Conservation (phyloP, 2,888 invertebrate species). For the Drosophila neonasuta region DNA sequence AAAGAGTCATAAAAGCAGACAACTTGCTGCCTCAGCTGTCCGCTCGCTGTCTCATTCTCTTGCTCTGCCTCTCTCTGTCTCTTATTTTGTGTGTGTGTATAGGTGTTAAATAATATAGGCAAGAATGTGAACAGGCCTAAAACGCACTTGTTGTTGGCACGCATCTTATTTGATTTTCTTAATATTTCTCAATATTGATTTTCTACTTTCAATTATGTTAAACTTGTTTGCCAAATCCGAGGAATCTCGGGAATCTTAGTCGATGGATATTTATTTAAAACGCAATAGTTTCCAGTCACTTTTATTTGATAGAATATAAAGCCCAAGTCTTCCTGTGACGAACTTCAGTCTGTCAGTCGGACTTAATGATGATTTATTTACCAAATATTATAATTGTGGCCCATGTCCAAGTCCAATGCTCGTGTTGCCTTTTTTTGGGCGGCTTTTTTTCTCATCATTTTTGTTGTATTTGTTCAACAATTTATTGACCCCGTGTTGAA, state of each 20-base stretch:
- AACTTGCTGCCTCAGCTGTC: slow-evolving; percentile 48
- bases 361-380: slow-evolving; percentile 67
- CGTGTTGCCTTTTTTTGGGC: slow-evolving; percentile 37
- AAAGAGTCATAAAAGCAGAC: slow-evolving; percentile 54
- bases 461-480: slow-evolving; percentile 59
- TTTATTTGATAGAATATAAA: slow-evolving; percentile 15
- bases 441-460: slow-evolving; percentile 22
- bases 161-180: slow-evolving; percentile 15
- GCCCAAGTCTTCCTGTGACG: slow-evolving; percentile 8
- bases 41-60: neutral
- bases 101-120: slow-evolving; percentile 68
- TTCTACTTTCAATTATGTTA: slow-evolving; percentile 68
- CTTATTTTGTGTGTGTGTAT: slow-evolving; percentile 27
- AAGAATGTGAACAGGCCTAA: slow-evolving; percentile 51
- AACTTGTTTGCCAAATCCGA: slow-evolving; percentile 50
- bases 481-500: slow-evolving; percentile 68
- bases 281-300: slow-evolving; percentile 58
- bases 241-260: slow-evolving; percentile 15
- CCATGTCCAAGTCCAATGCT: slow-evolving; percentile 26
- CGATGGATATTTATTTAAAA: slow-evolving; percentile 25
- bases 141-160: slow-evolving; percentile 60
- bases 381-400: slow-evolving; percentile 59
- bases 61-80: slow-evolving; percentile 4
- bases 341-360: neutral
- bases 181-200: slow-evolving; percentile 45